Evolutionary conservation across 2,113 vertebrate species (phyloP), one percentile per base, ranked within the genome.

Genomic region (Peromyscus californicus): DNA sequence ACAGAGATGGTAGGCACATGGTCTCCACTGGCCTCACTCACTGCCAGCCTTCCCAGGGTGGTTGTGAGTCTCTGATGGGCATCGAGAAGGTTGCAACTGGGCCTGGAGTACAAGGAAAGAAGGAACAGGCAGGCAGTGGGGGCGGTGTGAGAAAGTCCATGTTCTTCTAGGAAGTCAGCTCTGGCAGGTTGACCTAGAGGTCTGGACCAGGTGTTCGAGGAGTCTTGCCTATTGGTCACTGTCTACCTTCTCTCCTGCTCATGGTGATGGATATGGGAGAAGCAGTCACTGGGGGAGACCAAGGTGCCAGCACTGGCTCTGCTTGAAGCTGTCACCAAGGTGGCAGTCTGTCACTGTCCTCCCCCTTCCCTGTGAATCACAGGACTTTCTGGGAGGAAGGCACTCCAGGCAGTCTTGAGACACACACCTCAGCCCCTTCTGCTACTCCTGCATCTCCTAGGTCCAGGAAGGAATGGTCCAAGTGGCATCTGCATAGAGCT

Each of bases 151-250:
- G 3, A 1, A 12, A 42, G 21, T 51, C 22, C 74, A 59, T 1
- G 0, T 42, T 59, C 11, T 33, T 42, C 75, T 72, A 17, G 61
- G 51, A 79, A 29, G 7, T 42, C 33, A 2, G 0, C 21, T 29
- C 90, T 76, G 57, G 45, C 1, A 33, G 29, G 13, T 2, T 19
- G 33, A 33, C 5, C 5, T 33, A 21, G 19, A 1, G 3, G 33
- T 70, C 51, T 51, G n/a, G 82, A 29, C 29, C 16, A 17, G 3
- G n/a, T 19, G 42, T 39, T 17, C 6, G 19, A 19, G 21, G 45
- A 7, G 2, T n/a, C 29, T 80, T 74, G 45, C 33, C 0, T 54
- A 24, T 5, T 8, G 4, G 7, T 36, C 0, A 3, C 22, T 78
- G 5, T 6, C 26, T 2, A 5, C 21, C n/a, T 63, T 39, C 54